phyloP scores from a whole-genome alignment of 2,888 invertebrate genomes.

The Philereme vetulata region DNA sequence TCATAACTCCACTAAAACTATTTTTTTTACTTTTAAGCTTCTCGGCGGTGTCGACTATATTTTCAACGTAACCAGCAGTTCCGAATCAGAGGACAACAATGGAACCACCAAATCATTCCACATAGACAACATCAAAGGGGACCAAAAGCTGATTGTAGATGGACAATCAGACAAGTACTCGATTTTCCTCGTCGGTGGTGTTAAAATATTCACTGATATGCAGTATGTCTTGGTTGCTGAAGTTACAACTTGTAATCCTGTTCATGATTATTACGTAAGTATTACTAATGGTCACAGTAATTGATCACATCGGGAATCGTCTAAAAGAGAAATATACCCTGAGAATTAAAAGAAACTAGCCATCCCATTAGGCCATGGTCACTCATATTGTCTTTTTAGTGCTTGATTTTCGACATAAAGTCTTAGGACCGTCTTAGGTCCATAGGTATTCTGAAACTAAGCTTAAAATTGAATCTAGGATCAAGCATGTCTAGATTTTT shows the following conservation, averaged over 20 bases:
- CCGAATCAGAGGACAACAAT: constrained; percentile 29
- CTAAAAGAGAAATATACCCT: background rate
- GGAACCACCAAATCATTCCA: constrained; percentile 47
- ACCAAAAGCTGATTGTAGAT: constrained; percentile 52
- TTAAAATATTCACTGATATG: constrained; percentile 52
- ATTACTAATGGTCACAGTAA: too few relatives aligned
- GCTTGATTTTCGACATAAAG: too few relatives aligned
- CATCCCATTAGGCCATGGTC: too few relatives aligned
- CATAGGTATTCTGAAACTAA: too few relatives aligned
- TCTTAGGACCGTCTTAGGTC: too few relatives aligned
- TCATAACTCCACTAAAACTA: too few relatives aligned
- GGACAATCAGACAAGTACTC: constrained; percentile 58
- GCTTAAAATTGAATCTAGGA: too few relatives aligned
- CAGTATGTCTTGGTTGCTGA: constrained; percentile 55
- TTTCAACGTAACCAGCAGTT: constrained; percentile 52
- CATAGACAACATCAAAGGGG: constrained; percentile 58
- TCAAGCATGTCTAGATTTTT: too few relatives aligned
- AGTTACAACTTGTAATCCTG: constrained; percentile 58
- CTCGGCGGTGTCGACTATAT: constrained; percentile 58
- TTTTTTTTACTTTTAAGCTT: constrained; percentile 46
- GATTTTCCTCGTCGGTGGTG: constrained; percentile 56
- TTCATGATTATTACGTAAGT: constrained; percentile 66
- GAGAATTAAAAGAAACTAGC: too few relatives aligned
- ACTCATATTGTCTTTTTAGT: too few relatives aligned
- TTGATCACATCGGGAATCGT: too few relatives aligned